Evolutionary conservation across 1,140 invertebrate species (phyloP).

Genomic region (Vanessa atalanta): DNA sequence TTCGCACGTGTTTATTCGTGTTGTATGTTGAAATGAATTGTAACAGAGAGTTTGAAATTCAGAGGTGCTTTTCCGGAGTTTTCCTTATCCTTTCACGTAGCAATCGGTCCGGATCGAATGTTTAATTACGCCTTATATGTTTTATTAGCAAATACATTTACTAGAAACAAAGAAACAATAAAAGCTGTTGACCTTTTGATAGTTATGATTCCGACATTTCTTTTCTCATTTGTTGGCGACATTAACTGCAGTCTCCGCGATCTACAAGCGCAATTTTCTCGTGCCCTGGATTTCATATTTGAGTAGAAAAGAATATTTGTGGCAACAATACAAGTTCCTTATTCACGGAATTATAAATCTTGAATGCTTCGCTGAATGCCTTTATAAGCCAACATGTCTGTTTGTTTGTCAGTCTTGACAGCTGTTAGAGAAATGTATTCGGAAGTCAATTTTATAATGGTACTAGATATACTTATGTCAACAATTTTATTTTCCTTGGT

Average conservation of each 20-base stretch:
- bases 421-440: neutral
- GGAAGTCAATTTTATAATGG: neutral
- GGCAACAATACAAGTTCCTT: constrained; percentile 34
- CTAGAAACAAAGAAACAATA: constrained; percentile 25
- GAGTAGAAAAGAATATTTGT: constrained; percentile 34
- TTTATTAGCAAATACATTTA: neutral
- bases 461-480: no score
- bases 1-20: no score
- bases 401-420: constrained; percentile 8
- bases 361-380: constrained; percentile 26
- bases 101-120: no score
- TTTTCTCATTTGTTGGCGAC: constrained; percentile 40
- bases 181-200: constrained; percentile 36
- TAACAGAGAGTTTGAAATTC: no score
- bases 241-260: constrained; percentile 32
- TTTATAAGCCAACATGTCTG: constrained; percentile 30
- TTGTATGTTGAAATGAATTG: no score
- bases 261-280: constrained; percentile 29
- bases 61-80: no score
- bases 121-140: neutral
- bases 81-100: no score
- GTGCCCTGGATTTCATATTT: constrained; percentile 36
- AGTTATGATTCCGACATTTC: constrained; percentile 26
- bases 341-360: constrained; percentile 30
- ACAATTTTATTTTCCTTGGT: neutral